A percentile compares a stretch with the other conserved stretches of the same genome.
These are phyloP conservation scores for Tribolium madens DNA, from an alignment of 1,140 invertebrate species.

Conservation along the genomic window DNA sequence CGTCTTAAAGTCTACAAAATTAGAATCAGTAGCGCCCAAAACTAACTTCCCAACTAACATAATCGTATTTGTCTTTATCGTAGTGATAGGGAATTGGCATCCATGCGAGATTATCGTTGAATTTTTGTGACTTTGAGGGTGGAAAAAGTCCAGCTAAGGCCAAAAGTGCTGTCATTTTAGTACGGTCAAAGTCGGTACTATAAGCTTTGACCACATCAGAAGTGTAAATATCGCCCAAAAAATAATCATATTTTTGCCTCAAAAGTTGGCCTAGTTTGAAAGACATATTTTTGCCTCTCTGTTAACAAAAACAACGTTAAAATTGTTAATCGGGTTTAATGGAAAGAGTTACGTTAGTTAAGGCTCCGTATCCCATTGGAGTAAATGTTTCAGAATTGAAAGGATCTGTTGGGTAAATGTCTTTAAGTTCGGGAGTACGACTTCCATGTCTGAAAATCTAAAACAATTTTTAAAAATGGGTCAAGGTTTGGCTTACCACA, in stretches of 20 bases:
- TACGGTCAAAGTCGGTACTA: constrained; percentile 69
- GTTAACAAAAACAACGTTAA: constrained; percentile 1
- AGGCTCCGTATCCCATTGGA: constrained; percentile 58
- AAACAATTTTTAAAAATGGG: constrained; percentile 58
- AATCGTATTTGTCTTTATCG: constrained; percentile 64
- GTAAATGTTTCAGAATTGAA: constrained; percentile 56
- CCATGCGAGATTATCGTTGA: constrained; percentile 66
- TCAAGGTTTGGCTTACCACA: constrained; percentile 22
- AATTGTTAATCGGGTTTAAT: neutral
- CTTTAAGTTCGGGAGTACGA: constrained; percentile 58
- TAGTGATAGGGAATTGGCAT: constrained; percentile 71
- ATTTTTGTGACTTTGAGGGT: constrained; percentile 65
- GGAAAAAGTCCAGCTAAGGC: constrained; percentile 69
- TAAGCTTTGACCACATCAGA: constrained; percentile 64
- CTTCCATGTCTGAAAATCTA: constrained; percentile 61
- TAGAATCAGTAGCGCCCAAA: neutral
- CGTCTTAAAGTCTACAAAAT: constrained; percentile 54
- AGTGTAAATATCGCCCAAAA: constrained; percentile 72
- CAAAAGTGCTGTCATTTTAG: constrained; percentile 72
- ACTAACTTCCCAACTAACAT: constrained; percentile 61
- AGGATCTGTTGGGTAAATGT: constrained; percentile 58
- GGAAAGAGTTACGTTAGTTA: constrained; percentile 57
- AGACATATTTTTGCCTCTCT: constrained; percentile 67
- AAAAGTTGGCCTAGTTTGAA: constrained; percentile 75
- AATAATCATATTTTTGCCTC: constrained; percentile 72